Percentiles rank a stretch among this genome's conserved stretches.
Conservation (phyloP, 2,888 invertebrate genomes). For the Ophion costatus region DNA sequence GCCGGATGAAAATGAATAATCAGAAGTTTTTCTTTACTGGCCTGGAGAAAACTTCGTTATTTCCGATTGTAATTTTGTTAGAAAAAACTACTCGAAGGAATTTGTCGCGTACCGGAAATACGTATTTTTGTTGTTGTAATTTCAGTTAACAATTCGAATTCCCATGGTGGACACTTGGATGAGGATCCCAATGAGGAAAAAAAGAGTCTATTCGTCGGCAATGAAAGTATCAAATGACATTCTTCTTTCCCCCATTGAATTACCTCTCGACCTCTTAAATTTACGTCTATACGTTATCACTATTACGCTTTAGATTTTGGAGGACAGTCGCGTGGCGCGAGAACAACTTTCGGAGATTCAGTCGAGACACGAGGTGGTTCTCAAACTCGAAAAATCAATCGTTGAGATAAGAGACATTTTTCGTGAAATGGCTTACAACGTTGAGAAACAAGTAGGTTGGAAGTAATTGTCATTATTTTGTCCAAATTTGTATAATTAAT, state of each 20-base stretch:
- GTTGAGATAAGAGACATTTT: conserved; percentile 92
- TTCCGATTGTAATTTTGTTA: conserved; percentile 13
- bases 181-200: conserved; percentile 81
- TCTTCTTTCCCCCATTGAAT: neutral
- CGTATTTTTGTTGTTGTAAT: conserved; percentile 36
- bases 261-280: neutral
- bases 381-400: conserved; percentile 92
- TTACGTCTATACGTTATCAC: neutral
- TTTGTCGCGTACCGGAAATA: too few species aligned
- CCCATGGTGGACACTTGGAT: conserved; percentile 82
- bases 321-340: conserved; percentile 91
- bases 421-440: conserved; percentile 91
- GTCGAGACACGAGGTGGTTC: conserved; percentile 91
- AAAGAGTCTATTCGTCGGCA: conserved; percentile 84
- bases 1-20: conserved; percentile 17
- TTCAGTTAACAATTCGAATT: conserved; percentile 77
- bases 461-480: neutral
- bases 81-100: neutral
- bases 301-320: conserved; percentile 87
- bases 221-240: conserved; percentile 81
- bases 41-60: neutral
- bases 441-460: conserved; percentile 88
- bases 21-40: conserved; percentile 11
- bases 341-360: conserved; percentile 91
- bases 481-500: conserved; percentile 17